Evolutionary conservation across 2,888 invertebrate genomes (phyloP).

Genomic region (Uloborus plumipes): DNA sequence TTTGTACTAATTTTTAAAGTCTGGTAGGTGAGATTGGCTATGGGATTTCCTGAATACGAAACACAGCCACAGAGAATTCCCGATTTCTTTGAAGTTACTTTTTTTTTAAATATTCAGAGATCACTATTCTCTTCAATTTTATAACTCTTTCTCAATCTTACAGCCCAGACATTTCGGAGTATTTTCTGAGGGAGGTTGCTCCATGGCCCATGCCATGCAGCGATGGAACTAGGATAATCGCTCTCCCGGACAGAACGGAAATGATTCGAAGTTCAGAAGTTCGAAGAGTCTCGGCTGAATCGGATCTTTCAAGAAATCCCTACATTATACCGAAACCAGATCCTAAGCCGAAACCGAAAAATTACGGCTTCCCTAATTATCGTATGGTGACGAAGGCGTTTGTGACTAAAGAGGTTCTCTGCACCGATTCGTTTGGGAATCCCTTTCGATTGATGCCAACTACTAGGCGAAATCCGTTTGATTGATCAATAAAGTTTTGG

Average conservation of each 20-base stretch:
- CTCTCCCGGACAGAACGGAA: slow-evolving; percentile 7
- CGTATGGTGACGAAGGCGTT: slow-evolving; percentile 10
- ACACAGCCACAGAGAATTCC: no score
- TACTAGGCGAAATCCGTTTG: slow-evolving; percentile 28
- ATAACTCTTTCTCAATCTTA: no score
- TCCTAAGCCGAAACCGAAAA: background rate
- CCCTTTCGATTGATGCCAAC: slow-evolving; percentile 14
- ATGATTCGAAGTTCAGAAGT: background rate
- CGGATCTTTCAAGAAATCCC: background rate
- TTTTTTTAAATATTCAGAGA: no score
- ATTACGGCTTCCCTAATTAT: slow-evolving; percentile 5
- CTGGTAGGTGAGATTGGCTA: no score
- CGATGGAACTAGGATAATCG: slow-evolving; percentile 6
- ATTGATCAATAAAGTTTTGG: background rate
- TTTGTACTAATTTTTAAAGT: no score
- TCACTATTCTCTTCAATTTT: no score
- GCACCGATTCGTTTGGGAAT: slow-evolving; percentile 16
- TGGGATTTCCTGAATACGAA: no score
- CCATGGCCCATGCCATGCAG: slow-evolving; percentile 50
- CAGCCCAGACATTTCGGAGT: background rate
- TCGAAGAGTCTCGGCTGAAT: no score
- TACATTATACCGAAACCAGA: background rate
- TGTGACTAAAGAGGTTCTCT: slow-evolving; percentile 2
- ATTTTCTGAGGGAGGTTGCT: slow-evolving; percentile 7
- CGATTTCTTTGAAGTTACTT: no score